A percentile compares a stretch with the other conserved stretches of the same genome.
Evolutionary conservation across 37 sponge, comb jelly and placozoan species (phyloP).

Genomic region (Geodia barretti): DNA sequence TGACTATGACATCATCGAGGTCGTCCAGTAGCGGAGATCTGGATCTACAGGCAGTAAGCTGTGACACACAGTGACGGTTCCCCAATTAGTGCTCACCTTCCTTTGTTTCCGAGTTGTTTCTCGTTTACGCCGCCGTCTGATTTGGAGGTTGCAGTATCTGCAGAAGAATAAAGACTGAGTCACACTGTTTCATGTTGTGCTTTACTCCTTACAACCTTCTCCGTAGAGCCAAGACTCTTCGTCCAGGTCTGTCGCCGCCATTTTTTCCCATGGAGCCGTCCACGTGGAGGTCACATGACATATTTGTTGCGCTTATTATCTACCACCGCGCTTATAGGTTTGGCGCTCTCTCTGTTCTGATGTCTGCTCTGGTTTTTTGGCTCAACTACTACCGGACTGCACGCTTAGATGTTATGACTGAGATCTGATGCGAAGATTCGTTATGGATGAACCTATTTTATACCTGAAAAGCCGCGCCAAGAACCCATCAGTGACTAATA

Average conservation of each 20-base stretch:
- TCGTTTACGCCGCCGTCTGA: not conserved
- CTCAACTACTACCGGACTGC: too few relatives aligned
- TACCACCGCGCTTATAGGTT: not conserved
- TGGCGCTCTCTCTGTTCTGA: not conserved
- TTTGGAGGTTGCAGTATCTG: not conserved
- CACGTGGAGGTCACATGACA: not conserved
- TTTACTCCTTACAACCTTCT: constrained; percentile 19
- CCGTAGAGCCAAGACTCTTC: constrained; percentile 84
- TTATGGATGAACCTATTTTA: too few relatives aligned
- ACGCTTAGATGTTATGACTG: too few relatives aligned
- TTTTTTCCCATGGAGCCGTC: not conserved
- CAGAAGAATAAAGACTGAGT: not conserved
- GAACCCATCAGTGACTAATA: too few relatives aligned
- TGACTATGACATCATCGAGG: constrained; percentile 1
- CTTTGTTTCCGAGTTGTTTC: not conserved
- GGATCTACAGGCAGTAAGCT: constrained; percentile 12
- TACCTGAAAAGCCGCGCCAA: too few relatives aligned
- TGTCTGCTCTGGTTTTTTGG: not conserved
- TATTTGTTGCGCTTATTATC: too few relatives aligned
- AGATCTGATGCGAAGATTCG: too few relatives aligned
- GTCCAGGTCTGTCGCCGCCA: constrained; percentile 30
- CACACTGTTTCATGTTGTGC: not conserved
- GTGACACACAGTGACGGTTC: not conserved
- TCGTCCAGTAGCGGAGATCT: constrained; percentile 57
- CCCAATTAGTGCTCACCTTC: constrained; percentile 5